Base-by-base conservation (phyloP, 2,113 vertebrate species). In the Seriola rivoliana region DNA sequence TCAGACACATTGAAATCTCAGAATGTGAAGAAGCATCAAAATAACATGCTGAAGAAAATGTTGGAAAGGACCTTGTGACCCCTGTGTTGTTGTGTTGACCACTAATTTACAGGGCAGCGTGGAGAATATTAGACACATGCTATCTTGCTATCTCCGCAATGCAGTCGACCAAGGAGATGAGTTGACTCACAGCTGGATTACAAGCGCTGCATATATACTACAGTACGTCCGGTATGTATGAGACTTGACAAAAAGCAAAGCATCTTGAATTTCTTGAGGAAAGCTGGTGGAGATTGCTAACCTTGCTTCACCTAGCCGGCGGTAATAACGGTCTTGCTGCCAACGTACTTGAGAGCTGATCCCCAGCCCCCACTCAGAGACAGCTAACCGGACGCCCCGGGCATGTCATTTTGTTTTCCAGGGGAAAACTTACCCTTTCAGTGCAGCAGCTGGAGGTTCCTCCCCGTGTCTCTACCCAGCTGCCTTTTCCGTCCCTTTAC, bases 131-230 rank as follows among this genome's bases (percentile, higher is more conserved):
- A 76, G 52, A 66, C 50, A 77, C 64, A 79, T 71, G 75, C 60
- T 75, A 21, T 59, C 70, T 62, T 82, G 75, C 62, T 82, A 32
- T 64, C 86, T 89, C 90, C 90, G 91, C 93, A 94, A 87, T 93
- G 93, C 92, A 90, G 92, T 85, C 82, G 71, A 66, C 63, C 80
- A 50, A 12, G 25, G 75, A 55, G 70, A 29, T 25, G 86, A 85
- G 67, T 72, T 75, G 82, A 85, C 80, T 80, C 80, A 71, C 85
- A 87, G 70, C 74, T 89, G 84, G 64, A 34, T 68, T 54, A 68
- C 62, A 69, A 62, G 76, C 57, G 54, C 83, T 76, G 71, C 82
- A 66, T 40, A 5, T 14, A 29, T 42, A 36, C 13, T 17, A 3
- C 64, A 21, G 36, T 0, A 3, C 36, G 21, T 42, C 23, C 50